These are phyloP conservation scores for Druon quercuslanigerum DNA, from an alignment of 1,140 invertebrate genomes.

Conservation along the genomic window DNA sequence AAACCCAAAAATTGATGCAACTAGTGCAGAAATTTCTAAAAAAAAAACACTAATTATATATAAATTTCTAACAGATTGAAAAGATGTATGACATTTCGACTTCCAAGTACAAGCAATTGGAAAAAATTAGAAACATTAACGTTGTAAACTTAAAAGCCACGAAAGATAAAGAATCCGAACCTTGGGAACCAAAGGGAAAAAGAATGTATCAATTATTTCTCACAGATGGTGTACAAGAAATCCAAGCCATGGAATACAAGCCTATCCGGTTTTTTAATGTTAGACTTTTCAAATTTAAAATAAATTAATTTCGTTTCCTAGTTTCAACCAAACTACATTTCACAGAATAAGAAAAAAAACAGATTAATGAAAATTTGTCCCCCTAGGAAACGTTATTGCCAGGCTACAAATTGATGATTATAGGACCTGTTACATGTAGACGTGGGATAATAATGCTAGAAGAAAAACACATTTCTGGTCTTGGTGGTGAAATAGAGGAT, in stretches of 20 bases:
- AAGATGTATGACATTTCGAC: slow-evolving; percentile 50
- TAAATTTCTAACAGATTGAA: slow-evolving; percentile 39
- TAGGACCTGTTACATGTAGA: slow-evolving; percentile 8
- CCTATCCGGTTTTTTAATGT: not conserved
- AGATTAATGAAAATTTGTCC: not conserved
- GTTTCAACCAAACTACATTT: not conserved
- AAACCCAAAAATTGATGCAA: slow-evolving; percentile 5
- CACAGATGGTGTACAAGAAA: slow-evolving; percentile 15
- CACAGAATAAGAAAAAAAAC: not conserved
- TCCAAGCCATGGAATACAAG: slow-evolving; percentile 8
- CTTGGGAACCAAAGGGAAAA: not conserved
- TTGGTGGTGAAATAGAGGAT: slow-evolving; percentile 18
- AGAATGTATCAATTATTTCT: slow-evolving; percentile 19
- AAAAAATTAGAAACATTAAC: slow-evolving; percentile 41
- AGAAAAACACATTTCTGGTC: not conserved
- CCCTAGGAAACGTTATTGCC: not conserved
- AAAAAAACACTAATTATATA: no score
- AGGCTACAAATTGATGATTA: not conserved
- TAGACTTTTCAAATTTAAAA: not conserved
- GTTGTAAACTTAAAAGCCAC: slow-evolving; percentile 9
- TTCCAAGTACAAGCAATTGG: slow-evolving; percentile 50
- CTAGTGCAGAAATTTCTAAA: no score
- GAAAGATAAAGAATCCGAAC: not conserved
- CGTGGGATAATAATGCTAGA: slow-evolving; percentile 19
- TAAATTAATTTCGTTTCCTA: not conserved